phyloP scores from a whole-genome alignment of 35 echinoderm and acorn worm genomes.

The Nesometra sesokonis region DNA sequence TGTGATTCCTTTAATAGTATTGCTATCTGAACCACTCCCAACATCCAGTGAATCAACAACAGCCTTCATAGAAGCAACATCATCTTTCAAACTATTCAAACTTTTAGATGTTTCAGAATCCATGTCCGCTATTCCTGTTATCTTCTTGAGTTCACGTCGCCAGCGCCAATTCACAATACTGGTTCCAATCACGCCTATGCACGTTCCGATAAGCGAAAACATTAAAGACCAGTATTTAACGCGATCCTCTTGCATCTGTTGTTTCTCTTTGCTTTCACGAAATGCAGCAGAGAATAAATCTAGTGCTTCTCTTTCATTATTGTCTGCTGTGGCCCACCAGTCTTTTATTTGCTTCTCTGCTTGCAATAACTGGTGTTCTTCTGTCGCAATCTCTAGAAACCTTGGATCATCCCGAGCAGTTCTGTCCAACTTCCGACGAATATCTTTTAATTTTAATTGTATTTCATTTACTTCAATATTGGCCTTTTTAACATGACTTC shows the following conservation, averaged over 20 bases:
- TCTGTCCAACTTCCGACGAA: constrained; percentile 72
- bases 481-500: constrained; percentile 44
- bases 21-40: constrained; percentile 9
- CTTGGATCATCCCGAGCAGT: constrained; percentile 74
- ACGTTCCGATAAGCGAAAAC: constrained; percentile 51
- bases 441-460: constrained; percentile 49
- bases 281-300: constrained; percentile 41
- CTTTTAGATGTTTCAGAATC: not conserved
- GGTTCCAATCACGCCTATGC: constrained; percentile 68
- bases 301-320: constrained; percentile 60
- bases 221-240: constrained; percentile 93
- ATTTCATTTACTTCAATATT: constrained; percentile 41
- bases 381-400: constrained; percentile 85
- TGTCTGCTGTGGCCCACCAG: constrained; percentile 9
- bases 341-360: constrained; percentile 59
- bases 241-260: constrained; percentile 67
- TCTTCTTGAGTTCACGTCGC: constrained; percentile 45
- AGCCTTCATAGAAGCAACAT: not conserved
- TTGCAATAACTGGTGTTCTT: constrained; percentile 78
- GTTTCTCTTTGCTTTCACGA: constrained; percentile 75
- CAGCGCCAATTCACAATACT: constrained; percentile 57
- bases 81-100: not conserved
- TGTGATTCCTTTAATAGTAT: constrained; percentile 5
- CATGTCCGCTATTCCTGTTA: not conserved
- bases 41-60: not conserved